Evolutionary conservation across 1,140 invertebrate genomes (phyloP), one percentile per base, ranked within the genome.

Genomic region (Globodera rostochiensis): DNA sequence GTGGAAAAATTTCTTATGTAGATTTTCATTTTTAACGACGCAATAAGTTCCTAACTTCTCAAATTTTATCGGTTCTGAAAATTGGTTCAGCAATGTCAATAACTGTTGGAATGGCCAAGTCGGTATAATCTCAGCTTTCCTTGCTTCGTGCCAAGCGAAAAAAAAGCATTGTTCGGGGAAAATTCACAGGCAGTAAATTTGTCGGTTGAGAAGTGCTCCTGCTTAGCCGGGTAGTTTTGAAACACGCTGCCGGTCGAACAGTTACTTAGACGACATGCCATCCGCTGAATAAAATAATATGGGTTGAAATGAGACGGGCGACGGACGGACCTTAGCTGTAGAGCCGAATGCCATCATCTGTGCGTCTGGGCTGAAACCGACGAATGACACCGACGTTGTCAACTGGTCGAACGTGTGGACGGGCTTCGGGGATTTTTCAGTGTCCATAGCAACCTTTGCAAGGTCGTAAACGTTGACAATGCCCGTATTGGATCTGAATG

Each of bases 261-360:
- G 64, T 86, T 85, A 7, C 78, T 45, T 25, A 86, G 36, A 49
- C 85, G 73, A 46, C 73, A 75, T 19, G 85, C 9, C 85, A 86
- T 86, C 49, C 49, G 60, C 85, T 86, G n/a, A 87, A 85, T 60
- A 13, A 76, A 86, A 87, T n/a, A 36, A 25, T 80, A 15, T 21
- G 50, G 83, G 47, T 15, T 9, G 11, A 13, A 15, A 70, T 25
- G 25, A 25, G 25, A 25, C 25, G 25, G 45, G 6, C 4, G 86
- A 84, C n/a, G 11, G 70, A 21, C 46, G 74, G 60, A 85, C 85
- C 79, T 86, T 86, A 15, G 76, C 84, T 8, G 36, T 47, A 46
- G 86, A 87, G 21, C 79, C 83, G 53, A 87, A 79, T 1, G 85
- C 86, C 50, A 86, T n/a, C 57, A 87, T 45, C 80, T 86, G 76